phyloP scores from a whole-genome alignment of 2,113 vertebrate species.

The Sardina pilchardus region DNA sequence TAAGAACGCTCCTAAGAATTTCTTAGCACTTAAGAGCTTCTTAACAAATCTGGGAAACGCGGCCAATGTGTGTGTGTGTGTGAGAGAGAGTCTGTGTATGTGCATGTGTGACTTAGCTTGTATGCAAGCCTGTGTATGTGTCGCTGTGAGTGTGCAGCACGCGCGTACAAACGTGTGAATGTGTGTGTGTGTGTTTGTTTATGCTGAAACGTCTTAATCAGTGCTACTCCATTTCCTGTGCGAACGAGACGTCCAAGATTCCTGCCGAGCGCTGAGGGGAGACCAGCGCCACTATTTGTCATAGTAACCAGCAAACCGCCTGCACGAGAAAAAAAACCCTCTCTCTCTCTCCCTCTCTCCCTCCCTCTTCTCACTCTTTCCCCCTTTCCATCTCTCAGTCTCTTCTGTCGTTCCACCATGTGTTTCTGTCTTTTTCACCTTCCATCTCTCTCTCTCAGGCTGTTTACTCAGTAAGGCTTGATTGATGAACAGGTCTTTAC shows the following conservation, averaged over 20 bases:
- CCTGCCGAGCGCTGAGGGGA: conserved; percentile 58
- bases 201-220: conserved; percentile 61
- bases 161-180: conserved; percentile 26
- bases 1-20: no score
- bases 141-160: not conserved
- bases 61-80: not conserved
- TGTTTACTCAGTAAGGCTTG: not conserved
- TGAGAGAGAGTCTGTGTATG: not conserved
- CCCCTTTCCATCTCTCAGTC: not conserved
- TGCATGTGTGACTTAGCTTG: not conserved
- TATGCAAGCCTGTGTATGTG: not conserved
- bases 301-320: conserved; percentile 21
- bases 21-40: no score
- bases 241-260: conserved; percentile 58
- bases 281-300: conserved; percentile 39
- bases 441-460: conserved; percentile 20
- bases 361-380: conserved; percentile 1
- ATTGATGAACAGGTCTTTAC: not conserved
- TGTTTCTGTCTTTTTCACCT: not conserved
- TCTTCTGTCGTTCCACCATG: not conserved
- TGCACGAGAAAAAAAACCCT: no score
- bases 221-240: conserved; percentile 52
- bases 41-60: no score
- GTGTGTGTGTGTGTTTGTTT: conserved; percentile 55
- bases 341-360: conserved; percentile 26